Conservation (phyloP, 2,888 invertebrate genomes). For the Chaitophorus viminalis region DNA sequence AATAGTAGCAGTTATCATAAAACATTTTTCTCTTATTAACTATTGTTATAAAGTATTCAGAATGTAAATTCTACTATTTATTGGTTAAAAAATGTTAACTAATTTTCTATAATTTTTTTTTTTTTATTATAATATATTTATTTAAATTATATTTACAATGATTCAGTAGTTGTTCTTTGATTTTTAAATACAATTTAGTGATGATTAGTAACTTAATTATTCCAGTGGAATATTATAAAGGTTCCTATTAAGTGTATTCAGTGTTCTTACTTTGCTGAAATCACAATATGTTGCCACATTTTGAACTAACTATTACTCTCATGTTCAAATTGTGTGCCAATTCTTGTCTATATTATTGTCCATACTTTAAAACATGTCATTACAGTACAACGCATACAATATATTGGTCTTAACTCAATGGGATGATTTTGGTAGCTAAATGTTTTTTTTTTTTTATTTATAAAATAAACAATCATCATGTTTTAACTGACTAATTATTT, state of each 20-base stretch:
- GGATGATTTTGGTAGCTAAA: neutral
- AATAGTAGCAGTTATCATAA: neutral
- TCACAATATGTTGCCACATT: neutral
- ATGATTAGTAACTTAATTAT: constrained; percentile 4
- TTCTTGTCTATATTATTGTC: neutral
- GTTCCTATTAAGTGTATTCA: constrained; percentile 12
- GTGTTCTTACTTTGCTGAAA: constrained; percentile 10
- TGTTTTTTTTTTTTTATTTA: neutral
- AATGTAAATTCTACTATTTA: constrained; percentile 4
- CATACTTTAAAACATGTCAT: neutral
- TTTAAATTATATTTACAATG: constrained; percentile 1
- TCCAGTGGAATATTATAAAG: neutral
- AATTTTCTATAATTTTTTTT: constrained; percentile 21
- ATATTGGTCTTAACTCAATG: too few species aligned
- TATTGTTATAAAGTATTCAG: constrained; percentile 22
- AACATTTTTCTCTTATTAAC: constrained; percentile 11
- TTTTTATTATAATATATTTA: neutral
- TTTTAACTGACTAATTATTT: too few species aligned
- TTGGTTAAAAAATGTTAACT: neutral
- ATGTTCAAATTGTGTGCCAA: neutral
- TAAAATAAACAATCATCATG: too few species aligned
- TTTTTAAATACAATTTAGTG: neutral
- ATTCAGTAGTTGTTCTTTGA: constrained; percentile 5
- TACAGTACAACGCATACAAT: neutral
- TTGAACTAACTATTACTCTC: neutral